These are phyloP conservation scores for Ictalurus punctatus DNA, from an alignment of 2,113 vertebrate genomes.

Conservation along the genomic window DNA sequence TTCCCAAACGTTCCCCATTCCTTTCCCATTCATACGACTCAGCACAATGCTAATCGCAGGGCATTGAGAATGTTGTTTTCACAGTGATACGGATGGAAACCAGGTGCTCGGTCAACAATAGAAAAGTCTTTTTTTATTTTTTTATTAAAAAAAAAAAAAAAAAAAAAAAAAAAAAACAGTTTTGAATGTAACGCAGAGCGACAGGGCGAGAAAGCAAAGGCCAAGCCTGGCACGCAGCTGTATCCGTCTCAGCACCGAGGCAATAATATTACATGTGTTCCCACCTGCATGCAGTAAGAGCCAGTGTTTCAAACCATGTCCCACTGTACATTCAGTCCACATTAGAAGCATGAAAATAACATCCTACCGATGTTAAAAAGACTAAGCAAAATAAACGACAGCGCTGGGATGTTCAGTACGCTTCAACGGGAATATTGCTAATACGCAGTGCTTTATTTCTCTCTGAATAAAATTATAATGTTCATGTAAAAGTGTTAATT, in stretches of 20 bases:
- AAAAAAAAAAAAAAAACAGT: slow-evolving; percentile 13
- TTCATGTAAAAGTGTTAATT: background rate
- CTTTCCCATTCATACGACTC: slow-evolving; percentile 13
- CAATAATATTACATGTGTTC: slow-evolving; percentile 40
- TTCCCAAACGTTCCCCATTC: background rate
- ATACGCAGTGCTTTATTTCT: background rate
- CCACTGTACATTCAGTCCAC: slow-evolving; percentile 11
- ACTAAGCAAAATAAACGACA: slow-evolving; percentile 2
- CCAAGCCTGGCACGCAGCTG: slow-evolving; percentile 49
- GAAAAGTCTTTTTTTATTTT: slow-evolving; percentile 50
- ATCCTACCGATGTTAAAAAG: background rate
- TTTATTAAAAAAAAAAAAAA: background rate
- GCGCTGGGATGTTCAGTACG: background rate
- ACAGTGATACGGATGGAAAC: slow-evolving; percentile 64
- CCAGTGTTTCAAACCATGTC: slow-evolving; percentile 45
- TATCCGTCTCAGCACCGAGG: slow-evolving; percentile 41
- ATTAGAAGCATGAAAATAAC: slow-evolving; percentile 46
- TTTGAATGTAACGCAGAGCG: slow-evolving; percentile 60
- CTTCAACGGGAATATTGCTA: background rate
- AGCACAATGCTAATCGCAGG: slow-evolving; percentile 7
- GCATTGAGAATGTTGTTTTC: slow-evolving; percentile 42
- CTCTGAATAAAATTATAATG: background rate
- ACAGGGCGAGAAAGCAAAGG: slow-evolving; percentile 54
- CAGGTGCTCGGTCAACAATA: slow-evolving; percentile 65
- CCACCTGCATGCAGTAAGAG: slow-evolving; percentile 61